A percentile compares a stretch with the other conserved stretches of the same genome.
Evolutionary conservation across 2,888 invertebrate genomes (phyloP).

Genomic region (Caenorhabditis sp.): DNA sequence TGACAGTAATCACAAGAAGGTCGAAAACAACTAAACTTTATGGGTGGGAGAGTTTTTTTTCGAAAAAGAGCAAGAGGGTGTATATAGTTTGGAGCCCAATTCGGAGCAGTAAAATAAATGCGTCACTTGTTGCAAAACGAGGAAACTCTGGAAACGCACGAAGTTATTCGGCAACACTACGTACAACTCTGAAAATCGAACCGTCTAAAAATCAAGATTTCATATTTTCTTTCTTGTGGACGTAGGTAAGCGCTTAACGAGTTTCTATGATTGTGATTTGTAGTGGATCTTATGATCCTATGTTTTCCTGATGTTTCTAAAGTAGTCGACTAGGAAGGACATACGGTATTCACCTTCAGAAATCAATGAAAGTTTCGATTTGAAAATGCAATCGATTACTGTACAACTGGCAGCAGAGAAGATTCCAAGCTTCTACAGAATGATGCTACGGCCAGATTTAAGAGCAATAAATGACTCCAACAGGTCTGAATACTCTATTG

Average conservation of each 20-base stretch:
- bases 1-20: conserved; percentile 29
- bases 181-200: conserved; percentile 26
- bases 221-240: not conserved
- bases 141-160: conserved; percentile 31
- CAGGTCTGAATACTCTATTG: too few species aligned
- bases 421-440: too few species aligned
- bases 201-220: conserved; percentile 3
- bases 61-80: conserved; percentile 23
- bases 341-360: too few species aligned
- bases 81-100: conserved; percentile 45
- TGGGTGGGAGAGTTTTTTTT: not conserved
- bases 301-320: too few species aligned
- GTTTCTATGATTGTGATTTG: conserved; percentile 5
- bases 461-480: too few species aligned
- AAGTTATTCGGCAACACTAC: conserved; percentile 15
- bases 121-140: conserved; percentile 27
- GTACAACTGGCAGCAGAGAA: too few species aligned
- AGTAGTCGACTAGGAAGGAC: too few species aligned
- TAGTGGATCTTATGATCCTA: conserved; percentile 1
- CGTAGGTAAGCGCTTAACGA: conserved; percentile 12
- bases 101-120: conserved; percentile 19
- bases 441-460: too few species aligned
- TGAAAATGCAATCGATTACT: too few species aligned
- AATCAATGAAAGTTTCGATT: too few species aligned
- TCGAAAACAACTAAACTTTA: conserved; percentile 18